A percentile compares a stretch with the other conserved stretches of the same genome.
phyloP scores from a whole-genome alignment of 1,140 invertebrate species.

The Scaptodrosophila lebanonensis region DNA sequence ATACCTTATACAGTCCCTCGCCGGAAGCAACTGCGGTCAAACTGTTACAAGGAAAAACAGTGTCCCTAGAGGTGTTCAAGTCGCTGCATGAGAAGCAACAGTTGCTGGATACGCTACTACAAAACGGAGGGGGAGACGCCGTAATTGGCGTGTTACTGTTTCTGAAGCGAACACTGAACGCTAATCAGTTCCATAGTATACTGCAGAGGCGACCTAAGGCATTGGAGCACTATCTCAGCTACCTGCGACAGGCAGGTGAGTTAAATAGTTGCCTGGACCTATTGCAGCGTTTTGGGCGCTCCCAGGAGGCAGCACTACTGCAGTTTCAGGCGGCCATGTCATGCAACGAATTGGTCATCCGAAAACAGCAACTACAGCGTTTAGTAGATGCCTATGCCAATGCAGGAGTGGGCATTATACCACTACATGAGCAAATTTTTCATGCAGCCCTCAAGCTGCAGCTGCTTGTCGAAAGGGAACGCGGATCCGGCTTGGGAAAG shows the following conservation, averaged over 20 bases:
- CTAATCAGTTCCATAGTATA: conserved; percentile 78
- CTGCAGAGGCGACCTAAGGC: conserved; percentile 78
- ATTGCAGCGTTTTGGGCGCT: conserved; percentile 79
- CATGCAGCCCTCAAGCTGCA: conserved; percentile 52
- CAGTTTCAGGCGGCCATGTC: conserved; percentile 78
- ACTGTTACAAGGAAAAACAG: conserved; percentile 78
- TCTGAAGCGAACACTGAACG: conserved; percentile 79
- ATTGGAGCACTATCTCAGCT: conserved; percentile 80
- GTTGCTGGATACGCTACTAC: conserved; percentile 79
- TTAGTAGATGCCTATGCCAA: conserved; percentile 51
- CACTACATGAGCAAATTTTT: conserved; percentile 61
- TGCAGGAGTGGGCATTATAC: conserved; percentile 52
- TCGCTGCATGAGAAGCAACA: conserved; percentile 80
- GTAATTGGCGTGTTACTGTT: conserved; percentile 80
- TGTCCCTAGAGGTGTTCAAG: conserved; percentile 78
- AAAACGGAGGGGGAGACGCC: conserved; percentile 80
- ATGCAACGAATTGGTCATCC: conserved; percentile 6
- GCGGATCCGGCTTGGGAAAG: conserved; percentile 3
- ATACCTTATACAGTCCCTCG: conserved; percentile 62
- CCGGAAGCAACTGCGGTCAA: conserved; percentile 77
- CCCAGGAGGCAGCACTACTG: conserved; percentile 79
- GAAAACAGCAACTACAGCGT: conserved; percentile 54
- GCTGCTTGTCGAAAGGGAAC: conserved; percentile 53
- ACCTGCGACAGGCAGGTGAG: conserved; percentile 78
- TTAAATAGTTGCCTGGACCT: conserved; percentile 78